Conservation (phyloP, 2,888 invertebrate genomes). For the Eilema sororculum region DNA sequence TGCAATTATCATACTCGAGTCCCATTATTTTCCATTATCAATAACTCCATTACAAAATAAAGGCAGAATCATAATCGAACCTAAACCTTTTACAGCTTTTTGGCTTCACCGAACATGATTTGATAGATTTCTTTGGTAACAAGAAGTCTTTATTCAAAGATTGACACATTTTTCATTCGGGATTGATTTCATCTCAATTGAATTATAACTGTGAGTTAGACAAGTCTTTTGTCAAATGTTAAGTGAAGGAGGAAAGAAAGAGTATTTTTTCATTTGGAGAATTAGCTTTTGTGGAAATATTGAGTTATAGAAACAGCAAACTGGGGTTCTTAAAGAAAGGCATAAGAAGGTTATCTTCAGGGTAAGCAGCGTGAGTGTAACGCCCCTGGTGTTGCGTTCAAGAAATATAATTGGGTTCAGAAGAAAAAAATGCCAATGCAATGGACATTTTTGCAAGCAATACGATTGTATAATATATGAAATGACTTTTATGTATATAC, state of each 20-base stretch:
- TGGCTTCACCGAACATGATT: conserved; percentile 31
- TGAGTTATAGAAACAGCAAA: neutral
- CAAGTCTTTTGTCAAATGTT: conserved; percentile 41
- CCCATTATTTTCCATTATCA: neutral
- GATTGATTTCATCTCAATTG: conserved; percentile 32
- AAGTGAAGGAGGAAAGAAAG: conserved; percentile 26
- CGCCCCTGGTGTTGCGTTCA: too few species aligned
- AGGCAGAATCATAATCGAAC: conserved; percentile 41
- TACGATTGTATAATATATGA: too few species aligned
- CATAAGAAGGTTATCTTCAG: too few species aligned
- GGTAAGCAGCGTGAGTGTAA: too few species aligned
- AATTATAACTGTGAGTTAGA: conserved; percentile 40
- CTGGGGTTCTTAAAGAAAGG: too few species aligned
- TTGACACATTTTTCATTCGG: conserved; percentile 36
- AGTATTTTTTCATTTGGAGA: conserved; percentile 25
- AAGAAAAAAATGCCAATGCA: neutral
- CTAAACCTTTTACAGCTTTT: conserved; percentile 25
- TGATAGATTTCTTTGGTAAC: conserved; percentile 25
- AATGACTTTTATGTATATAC: too few species aligned
- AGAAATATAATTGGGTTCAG: neutral
- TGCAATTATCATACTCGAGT: neutral
- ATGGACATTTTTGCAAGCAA: neutral
- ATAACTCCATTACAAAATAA: neutral
- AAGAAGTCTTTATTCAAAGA: conserved; percentile 29
- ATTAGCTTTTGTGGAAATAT: conserved; percentile 28